A percentile compares a stretch with the other conserved stretches of the same genome.
Conservation (phyloP, 2,888 invertebrate genomes). For the Itoplectis maculator region DNA sequence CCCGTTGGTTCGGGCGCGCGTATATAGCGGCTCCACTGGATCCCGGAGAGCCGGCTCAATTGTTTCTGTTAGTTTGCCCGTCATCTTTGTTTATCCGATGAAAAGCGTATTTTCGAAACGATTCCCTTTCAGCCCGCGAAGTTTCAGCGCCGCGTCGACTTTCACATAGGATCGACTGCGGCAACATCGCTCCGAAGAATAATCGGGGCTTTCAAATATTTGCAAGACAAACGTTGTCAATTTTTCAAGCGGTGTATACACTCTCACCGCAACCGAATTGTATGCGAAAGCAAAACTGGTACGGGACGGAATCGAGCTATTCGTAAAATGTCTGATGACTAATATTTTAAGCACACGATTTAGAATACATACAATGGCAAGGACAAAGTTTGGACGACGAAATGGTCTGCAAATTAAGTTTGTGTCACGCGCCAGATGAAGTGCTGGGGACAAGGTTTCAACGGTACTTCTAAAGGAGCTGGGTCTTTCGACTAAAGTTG, state of each 20-base stretch:
- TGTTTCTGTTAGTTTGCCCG: conserved; percentile 42
- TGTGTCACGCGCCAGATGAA: not conserved
- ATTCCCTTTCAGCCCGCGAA: conserved; percentile 19
- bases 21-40: not conserved
- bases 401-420: conserved; percentile 6
- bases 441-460: not conserved
- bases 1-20: not conserved
- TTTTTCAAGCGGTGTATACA: not conserved
- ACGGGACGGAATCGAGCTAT: not conserved
- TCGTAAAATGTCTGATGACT: too few species aligned
- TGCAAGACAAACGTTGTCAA: not conserved
- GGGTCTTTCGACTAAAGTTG: conserved; percentile 2
- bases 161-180: not conserved
- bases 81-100: conserved; percentile 43
- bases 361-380: not conserved
- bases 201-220: conserved; percentile 1
- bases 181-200: not conserved
- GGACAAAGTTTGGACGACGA: not conserved
- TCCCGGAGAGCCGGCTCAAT: conserved; percentile 32
- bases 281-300: not conserved
- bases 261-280: not conserved
- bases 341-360: not conserved
- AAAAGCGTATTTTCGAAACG: conserved; percentile 35
- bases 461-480: not conserved
- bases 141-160: not conserved